Base-by-base conservation (phyloP, 2,113 vertebrate species). In the Cynocephalus volans region DNA sequence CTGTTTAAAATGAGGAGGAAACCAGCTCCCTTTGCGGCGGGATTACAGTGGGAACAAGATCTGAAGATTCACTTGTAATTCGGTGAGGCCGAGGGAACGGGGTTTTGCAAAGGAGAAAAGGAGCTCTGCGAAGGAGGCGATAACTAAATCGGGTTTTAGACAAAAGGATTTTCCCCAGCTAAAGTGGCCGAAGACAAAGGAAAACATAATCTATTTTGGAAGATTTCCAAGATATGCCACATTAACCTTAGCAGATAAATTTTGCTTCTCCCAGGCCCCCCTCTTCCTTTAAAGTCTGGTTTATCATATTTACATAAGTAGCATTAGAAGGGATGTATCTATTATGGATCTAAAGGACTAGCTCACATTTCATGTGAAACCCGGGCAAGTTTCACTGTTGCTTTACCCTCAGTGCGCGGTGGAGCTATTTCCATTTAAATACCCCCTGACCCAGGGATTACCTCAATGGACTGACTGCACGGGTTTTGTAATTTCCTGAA, bases 401-500 rank as follows among this genome's bases (percentile, higher is more conserved):
- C 98, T 98, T 98, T 98, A 98, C 98, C 97, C 98, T 97, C 94
- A 19, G 91, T 97, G 97, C 77, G 33, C 75, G 87, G 98, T 95
- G 96, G 97, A 98, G 97, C 97, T 97, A 98, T 99, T 99, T 98
- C 98, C 98, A 99, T 99, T 98, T 98, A 99, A 99, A 99, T 98
- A 98, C 98, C 97, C 97, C 98, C 96, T 98, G 98, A 98, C 98
- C 98, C 98, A 89, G 86, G 98, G 98, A 99, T 99, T 99, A 99
- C 98, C 98, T 98, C 98, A 98, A 98, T 98, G 98, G 98, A 98
- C 98, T 98, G 97, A 97, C 98, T 98, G 97, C 98, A 93, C 90
- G 98, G 98, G 98, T 97, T 98, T 98, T 98, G 98, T 98, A 98
- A 99, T 99, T 99, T 99, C 98, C 98, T 98, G 98, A 99, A 99